phyloP scores from a whole-genome alignment of 2,888 invertebrate genomes.

The Hirtodrosophila trivittata region DNA sequence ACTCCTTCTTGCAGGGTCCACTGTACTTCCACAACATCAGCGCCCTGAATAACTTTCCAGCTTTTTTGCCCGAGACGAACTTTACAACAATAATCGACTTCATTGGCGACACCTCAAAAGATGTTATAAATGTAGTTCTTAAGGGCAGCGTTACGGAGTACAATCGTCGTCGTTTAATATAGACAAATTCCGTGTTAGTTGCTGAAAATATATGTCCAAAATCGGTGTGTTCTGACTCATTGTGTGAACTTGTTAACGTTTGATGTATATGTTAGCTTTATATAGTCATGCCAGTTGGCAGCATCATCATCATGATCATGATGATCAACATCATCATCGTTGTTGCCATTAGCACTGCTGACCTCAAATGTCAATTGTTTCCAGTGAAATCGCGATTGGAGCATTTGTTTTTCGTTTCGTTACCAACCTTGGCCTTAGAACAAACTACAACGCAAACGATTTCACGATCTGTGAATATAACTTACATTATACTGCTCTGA shows the following conservation, averaged over 20 bases:
- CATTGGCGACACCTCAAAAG: constrained; percentile 1
- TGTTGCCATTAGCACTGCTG: constrained; percentile 44
- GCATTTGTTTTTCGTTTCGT: constrained; percentile 68
- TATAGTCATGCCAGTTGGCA: constrained; percentile 60
- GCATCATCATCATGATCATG: constrained; percentile 24
- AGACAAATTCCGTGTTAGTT: not conserved
- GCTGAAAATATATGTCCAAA: constrained; percentile 3
- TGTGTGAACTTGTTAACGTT: constrained; percentile 35
- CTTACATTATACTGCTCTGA: constrained; percentile 4
- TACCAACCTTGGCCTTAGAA: constrained; percentile 81
- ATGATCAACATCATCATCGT: constrained; percentile 27
- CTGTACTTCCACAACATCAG: constrained; percentile 31
- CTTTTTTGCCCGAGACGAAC: constrained; percentile 32
- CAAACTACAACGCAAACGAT: constrained; percentile 46
- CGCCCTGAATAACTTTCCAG: constrained; percentile 23
- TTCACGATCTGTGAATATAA: constrained; percentile 31
- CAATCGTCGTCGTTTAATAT: constrained; percentile 1
- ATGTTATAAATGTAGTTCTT: not conserved
- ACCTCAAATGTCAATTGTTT: constrained; percentile 75
- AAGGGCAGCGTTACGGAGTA: constrained; percentile 19
- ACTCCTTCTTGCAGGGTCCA: constrained; percentile 13
- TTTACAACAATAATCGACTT: constrained; percentile 10
- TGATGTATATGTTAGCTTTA: constrained; percentile 46
- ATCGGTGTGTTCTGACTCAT: constrained; percentile 38
- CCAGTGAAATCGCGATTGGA: constrained; percentile 46